A percentile compares a stretch with the other conserved stretches of the same genome.
Conservation (phyloP, 1,140 invertebrate genomes). For the Venturia canescens region DNA sequence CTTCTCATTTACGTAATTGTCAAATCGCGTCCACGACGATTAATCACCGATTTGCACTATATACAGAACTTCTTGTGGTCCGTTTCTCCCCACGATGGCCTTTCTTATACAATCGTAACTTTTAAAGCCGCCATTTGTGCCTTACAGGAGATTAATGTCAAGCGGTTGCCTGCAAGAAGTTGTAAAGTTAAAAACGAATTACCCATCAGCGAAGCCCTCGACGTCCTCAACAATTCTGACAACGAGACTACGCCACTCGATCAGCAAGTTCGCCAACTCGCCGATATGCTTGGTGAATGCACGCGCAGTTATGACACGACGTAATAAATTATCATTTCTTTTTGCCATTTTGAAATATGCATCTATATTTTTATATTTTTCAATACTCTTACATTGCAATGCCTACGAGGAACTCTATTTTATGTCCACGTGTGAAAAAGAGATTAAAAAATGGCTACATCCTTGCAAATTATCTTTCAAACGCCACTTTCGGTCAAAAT, state of each 20-base stretch:
- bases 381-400: neutral
- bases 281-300: conserved; percentile 54
- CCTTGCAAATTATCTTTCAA: too few species aligned
- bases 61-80: conserved; percentile 64
- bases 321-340: neutral
- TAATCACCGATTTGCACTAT: conserved; percentile 66
- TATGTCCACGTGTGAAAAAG: neutral
- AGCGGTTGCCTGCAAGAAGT: conserved; percentile 49
- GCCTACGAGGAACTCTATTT: too few species aligned
- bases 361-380: conserved; percentile 8
- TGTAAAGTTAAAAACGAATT: conserved; percentile 53
- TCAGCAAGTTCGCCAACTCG: conserved; percentile 53
- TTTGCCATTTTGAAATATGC: too few species aligned
- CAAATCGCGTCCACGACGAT: conserved; percentile 59
- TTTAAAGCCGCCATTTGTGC: conserved; percentile 56
- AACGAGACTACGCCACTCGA: conserved; percentile 50
- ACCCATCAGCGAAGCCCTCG: conserved; percentile 50
- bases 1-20: conserved; percentile 63
- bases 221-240: conserved; percentile 43
- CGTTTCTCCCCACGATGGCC: conserved; percentile 55
- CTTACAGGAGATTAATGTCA: conserved; percentile 47
- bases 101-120: conserved; percentile 56
- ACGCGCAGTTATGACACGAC: conserved; percentile 43
- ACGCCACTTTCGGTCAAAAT: too few species aligned
- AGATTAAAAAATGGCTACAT: too few species aligned